These are phyloP conservation scores for Drosophila acutilabella DNA, from an alignment of 2,888 invertebrate species.

Conservation along the genomic window DNA sequence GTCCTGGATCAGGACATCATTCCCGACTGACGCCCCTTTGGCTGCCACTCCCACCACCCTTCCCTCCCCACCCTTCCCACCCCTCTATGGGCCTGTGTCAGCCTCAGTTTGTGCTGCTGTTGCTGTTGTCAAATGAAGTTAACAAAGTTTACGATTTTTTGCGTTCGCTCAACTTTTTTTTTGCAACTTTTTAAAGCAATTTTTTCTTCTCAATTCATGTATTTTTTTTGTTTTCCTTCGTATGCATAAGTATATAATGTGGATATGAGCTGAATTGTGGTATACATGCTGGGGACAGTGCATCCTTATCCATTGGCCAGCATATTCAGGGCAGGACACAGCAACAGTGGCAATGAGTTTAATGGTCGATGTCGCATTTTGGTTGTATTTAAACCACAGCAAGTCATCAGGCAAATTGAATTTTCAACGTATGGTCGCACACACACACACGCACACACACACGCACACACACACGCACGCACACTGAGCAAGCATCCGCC, in stretches of 20 bases:
- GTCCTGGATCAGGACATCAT: slow-evolving; percentile 50
- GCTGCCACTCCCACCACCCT: not conserved
- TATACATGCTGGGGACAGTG: slow-evolving; percentile 32
- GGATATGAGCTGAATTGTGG: slow-evolving; percentile 51
- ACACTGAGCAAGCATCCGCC: slow-evolving; percentile 7
- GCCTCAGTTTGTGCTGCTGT: slow-evolving; percentile 23
- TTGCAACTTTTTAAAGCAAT: slow-evolving; percentile 24
- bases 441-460: slow-evolving; percentile 28
- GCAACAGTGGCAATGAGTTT: slow-evolving; percentile 64
- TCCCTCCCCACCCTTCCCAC: not conserved
- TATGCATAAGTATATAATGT: slow-evolving; percentile 74
- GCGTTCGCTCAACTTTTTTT: slow-evolving; percentile 22
- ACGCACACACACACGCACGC: not conserved
- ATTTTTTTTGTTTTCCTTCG: slow-evolving; percentile 40
- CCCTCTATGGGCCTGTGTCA: slow-evolving; percentile 10
- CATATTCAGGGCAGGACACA: slow-evolving; percentile 9
- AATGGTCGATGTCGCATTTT: slow-evolving; percentile 75
- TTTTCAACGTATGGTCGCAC: slow-evolving; percentile 82
- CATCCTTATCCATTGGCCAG: slow-evolving; percentile 64
- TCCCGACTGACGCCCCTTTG: slow-evolving; percentile 3
- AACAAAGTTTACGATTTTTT: slow-evolving; percentile 73
- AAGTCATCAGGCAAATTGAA: slow-evolving; percentile 83
- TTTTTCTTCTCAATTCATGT: slow-evolving; percentile 2
- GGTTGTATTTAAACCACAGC: slow-evolving; percentile 77
- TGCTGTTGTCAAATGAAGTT: slow-evolving; percentile 73